Conservation (phyloP, 2,113 vertebrate genomes). For the Puffinus mauretanicus region DNA sequence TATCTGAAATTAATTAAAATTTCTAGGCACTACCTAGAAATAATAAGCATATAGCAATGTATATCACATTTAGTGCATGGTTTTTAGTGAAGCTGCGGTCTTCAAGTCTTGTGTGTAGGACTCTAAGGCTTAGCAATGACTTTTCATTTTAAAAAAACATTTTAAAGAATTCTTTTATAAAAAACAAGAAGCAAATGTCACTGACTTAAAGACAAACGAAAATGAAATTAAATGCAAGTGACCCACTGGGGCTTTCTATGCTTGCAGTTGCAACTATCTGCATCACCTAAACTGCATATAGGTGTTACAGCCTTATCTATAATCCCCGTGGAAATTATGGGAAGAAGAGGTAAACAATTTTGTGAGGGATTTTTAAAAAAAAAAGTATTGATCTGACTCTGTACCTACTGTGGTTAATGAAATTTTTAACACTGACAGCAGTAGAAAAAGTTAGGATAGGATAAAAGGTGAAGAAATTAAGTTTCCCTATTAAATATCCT, state of each 20-base stretch:
- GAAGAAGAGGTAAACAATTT: not conserved
- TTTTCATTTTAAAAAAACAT: not conserved
- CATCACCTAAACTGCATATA: not conserved
- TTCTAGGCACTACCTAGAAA: not conserved
- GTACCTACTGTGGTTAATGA: not conserved
- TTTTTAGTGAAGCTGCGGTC: not conserved
- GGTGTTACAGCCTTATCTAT: not conserved
- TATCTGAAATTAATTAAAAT: slow-evolving; percentile 42
- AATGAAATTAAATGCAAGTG: not conserved
- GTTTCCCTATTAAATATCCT: not conserved
- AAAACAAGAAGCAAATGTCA: not conserved
- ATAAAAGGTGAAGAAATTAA: not conserved
- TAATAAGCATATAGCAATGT: not conserved
- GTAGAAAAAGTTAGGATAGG: not conserved
- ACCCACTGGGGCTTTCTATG: not conserved
- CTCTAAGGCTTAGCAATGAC: not conserved
- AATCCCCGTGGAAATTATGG: not conserved
- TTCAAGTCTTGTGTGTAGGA: not conserved
- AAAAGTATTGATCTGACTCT: not conserved
- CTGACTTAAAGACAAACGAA: not conserved
- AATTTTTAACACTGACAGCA: not conserved
- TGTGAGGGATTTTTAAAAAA: not conserved
- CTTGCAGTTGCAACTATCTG: not conserved
- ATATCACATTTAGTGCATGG: not conserved
- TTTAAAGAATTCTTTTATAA: not conserved